A percentile compares a stretch with the other conserved stretches of the same genome.
These are phyloP conservation scores for Kryphioiulus occultus DNA, from an alignment of 2,888 invertebrate genomes.

Conservation along the genomic window DNA sequence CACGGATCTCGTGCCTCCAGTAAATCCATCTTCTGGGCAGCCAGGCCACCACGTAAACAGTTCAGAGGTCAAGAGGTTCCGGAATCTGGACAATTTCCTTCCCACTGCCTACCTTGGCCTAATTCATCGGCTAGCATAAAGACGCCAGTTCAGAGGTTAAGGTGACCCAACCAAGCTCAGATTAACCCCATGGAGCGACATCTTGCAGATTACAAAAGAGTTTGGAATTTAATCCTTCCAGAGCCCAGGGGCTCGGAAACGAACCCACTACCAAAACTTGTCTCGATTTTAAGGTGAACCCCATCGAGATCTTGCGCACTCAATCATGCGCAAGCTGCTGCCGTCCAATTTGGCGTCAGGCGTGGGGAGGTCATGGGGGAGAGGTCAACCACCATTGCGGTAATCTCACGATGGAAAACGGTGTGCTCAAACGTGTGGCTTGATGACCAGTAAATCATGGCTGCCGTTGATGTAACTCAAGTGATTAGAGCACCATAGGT, in stretches of 20 bases:
- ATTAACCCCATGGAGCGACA: background rate
- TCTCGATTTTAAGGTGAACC: background rate
- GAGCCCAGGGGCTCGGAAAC: background rate
- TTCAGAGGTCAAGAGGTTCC: too few species aligned
- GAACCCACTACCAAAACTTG: background rate
- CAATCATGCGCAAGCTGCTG: background rate
- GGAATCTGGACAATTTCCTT: background rate
- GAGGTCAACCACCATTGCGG: background rate
- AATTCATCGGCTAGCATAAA: background rate
- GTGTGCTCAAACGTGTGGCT: background rate
- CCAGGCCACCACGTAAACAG: too few species aligned
- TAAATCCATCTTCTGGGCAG: background rate
- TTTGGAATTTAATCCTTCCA: background rate
- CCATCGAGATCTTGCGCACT: background rate
- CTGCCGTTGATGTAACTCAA: background rate
- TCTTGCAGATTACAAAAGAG: background rate
- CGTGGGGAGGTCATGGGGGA: background rate
- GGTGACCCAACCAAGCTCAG: background rate
- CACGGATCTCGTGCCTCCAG: background rate
- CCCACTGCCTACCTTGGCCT: background rate
- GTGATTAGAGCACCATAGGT: background rate
- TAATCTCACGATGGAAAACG: background rate
- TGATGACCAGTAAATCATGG: background rate
- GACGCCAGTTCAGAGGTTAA: background rate
- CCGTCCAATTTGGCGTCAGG: background rate